Conservation (phyloP, 2,888 invertebrate genomes). For the Mythimna vitellina region DNA sequence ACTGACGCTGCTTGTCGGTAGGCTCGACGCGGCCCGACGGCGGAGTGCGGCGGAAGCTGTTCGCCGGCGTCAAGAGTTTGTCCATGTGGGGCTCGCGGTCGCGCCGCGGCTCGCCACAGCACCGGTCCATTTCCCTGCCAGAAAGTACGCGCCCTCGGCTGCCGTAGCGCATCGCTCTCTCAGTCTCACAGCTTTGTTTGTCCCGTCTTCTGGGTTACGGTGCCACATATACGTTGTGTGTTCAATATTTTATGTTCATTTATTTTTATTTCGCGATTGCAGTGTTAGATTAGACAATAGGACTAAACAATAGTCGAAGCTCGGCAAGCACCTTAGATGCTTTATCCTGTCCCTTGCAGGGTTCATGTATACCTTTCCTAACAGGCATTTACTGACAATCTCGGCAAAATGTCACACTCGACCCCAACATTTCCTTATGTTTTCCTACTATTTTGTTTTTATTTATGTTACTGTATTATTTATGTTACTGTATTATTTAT, state of each 20-base stretch:
- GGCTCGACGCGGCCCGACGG: slow-evolving; percentile 91
- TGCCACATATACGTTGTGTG: slow-evolving; percentile 87
- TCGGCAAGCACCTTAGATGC: slow-evolving; percentile 85
- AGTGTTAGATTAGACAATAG: slow-evolving; percentile 86
- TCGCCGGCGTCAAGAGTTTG: slow-evolving; percentile 95
- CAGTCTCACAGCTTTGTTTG: slow-evolving; percentile 88
- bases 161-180: slow-evolving; percentile 86
- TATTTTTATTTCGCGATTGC: slow-evolving; percentile 83
- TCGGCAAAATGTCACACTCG: slow-evolving; percentile 60
- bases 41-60: slow-evolving; percentile 94
- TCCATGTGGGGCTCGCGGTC: slow-evolving; percentile 93
- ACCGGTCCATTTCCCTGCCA: slow-evolving; percentile 96
- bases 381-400: slow-evolving; percentile 66
- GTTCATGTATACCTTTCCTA: slow-evolving; percentile 72
- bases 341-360: slow-evolving; percentile 83
- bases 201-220: slow-evolving; percentile 86
- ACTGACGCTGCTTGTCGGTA: slow-evolving; percentile 89
- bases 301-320: slow-evolving; percentile 83
- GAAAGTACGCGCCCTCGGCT: slow-evolving; percentile 93
- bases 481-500: slow-evolving; percentile 45
- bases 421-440: slow-evolving; percentile 61
- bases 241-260: slow-evolving; percentile 81
- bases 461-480: slow-evolving; percentile 63
- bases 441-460: slow-evolving; percentile 69
- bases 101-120: slow-evolving; percentile 93